phyloP scores from a whole-genome alignment of 2,797 vertebrate genomes.

The Ptychadena robeensis region DNA sequence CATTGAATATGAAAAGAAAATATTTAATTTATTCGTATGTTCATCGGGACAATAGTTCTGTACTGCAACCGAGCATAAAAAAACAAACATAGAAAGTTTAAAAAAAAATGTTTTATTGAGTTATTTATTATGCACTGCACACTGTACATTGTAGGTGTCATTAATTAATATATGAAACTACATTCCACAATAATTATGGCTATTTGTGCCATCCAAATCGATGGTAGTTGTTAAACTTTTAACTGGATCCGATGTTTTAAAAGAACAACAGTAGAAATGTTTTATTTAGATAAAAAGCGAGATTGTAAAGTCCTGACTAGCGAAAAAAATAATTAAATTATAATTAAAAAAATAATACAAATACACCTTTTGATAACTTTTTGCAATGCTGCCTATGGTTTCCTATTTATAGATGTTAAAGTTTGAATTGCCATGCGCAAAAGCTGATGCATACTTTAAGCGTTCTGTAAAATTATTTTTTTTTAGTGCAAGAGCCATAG shows the following conservation, averaged over 20 bases:
- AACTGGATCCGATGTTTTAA: conserved; percentile 25
- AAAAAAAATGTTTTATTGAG: conserved; percentile 55
- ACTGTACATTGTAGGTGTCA: conserved; percentile 59
- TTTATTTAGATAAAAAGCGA: conserved; percentile 23
- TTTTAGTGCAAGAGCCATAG: conserved; percentile 10
- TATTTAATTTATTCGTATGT: no score
- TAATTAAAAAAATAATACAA: not conserved
- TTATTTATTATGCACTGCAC: conserved; percentile 56
- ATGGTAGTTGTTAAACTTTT: conserved; percentile 51
- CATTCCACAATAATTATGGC: conserved; percentile 62
- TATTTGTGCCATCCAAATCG: conserved; percentile 54
- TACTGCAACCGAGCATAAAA: conserved; percentile 17
- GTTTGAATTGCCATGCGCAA: not conserved
- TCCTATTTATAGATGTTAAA: not conserved
- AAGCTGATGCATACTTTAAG: not conserved
- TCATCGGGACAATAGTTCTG: not conserved
- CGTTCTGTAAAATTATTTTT: not conserved
- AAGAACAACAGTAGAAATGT: conserved; percentile 43
- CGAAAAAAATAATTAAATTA: not conserved
- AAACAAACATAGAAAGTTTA: conserved; percentile 39
- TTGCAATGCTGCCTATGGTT: not conserved
- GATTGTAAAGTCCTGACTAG: conserved; percentile 5
- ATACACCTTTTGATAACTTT: not conserved
- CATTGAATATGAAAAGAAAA: no score
- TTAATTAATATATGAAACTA: conserved; percentile 57